Percentiles rank a stretch among this genome's conserved stretches.
Conservation (phyloP, 2,797 vertebrate species). For the Molothrus aeneus region DNA sequence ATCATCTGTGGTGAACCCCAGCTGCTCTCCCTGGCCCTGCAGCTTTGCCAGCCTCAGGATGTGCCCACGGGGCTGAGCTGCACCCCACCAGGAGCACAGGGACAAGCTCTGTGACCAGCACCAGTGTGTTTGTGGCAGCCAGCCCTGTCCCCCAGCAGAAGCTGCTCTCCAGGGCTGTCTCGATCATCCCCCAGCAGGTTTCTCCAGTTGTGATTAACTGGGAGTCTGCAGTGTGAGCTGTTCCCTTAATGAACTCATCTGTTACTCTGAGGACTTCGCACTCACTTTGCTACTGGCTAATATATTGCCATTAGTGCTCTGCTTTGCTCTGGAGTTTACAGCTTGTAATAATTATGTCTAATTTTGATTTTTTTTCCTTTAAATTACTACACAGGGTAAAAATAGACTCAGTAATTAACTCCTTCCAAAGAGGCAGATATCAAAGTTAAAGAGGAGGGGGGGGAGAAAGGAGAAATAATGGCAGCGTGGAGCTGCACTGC, state of each 20-base stretch:
- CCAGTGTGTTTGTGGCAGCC: not conserved
- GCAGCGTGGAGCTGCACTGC: not conserved
- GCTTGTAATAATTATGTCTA: constrained; percentile 74
- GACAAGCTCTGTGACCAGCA: not conserved
- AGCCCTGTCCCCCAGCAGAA: not conserved
- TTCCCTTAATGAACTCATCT: constrained; percentile 73
- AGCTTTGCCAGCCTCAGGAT: not conserved
- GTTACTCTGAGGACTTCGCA: constrained; percentile 41
- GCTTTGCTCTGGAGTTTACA: constrained; percentile 74
- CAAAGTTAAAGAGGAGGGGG: not conserved
- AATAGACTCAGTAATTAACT: constrained; percentile 58
- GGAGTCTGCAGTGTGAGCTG: constrained; percentile 42
- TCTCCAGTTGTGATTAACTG: constrained; percentile 65
- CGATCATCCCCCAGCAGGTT: not conserved
- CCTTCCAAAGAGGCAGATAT: constrained; percentile 53
- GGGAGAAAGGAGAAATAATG: no score
- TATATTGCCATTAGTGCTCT: constrained; percentile 72
- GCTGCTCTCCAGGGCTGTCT: not conserved
- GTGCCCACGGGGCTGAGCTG: not conserved
- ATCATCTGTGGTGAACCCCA: not conserved
- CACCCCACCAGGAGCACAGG: fast-evolving
- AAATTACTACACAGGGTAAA: constrained; percentile 49
- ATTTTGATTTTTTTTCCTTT: constrained; percentile 60
- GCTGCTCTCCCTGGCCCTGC: not conserved
- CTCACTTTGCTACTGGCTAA: constrained; percentile 60